These are phyloP conservation scores for Hippasteria phrygiana DNA, from an alignment of 53 echinoderm and acorn worm species.

Conservation along the genomic window DNA sequence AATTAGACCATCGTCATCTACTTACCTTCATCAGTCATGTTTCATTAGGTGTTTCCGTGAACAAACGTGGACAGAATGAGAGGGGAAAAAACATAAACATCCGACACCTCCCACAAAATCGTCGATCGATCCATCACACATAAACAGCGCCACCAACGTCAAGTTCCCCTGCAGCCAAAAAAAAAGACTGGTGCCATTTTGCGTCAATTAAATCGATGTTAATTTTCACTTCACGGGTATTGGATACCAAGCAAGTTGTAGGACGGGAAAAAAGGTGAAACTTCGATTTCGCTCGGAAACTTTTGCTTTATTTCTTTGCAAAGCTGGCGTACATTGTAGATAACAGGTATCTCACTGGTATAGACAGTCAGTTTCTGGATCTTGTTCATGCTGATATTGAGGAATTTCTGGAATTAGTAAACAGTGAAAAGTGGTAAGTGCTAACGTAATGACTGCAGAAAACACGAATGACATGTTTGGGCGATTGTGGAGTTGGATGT, in stretches of 20 bases:
- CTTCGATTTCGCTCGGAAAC: neutral
- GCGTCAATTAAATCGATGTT: neutral
- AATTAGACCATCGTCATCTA: neutral
- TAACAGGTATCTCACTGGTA: conserved; percentile 76
- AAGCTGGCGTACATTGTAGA: conserved; percentile 93
- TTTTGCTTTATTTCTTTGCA: neutral
- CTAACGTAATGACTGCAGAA: too few relatives aligned
- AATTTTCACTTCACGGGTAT: neutral
- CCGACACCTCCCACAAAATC: neutral
- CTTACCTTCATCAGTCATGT: conserved; percentile 45
- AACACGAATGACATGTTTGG: too few relatives aligned
- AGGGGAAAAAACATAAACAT: neutral
- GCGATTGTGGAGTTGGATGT: too few relatives aligned
- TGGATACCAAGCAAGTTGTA: neutral
- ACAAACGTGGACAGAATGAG: neutral
- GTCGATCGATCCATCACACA: neutral
- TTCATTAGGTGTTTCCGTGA: neutral
- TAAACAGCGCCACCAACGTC: conserved; percentile 40
- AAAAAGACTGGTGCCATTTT: neutral
- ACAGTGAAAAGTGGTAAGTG: conserved; percentile 28
- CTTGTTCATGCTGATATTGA: conserved; percentile 76
- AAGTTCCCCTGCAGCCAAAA: neutral
- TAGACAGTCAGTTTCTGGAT: conserved; percentile 78
- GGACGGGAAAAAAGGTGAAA: neutral
- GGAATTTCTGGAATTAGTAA: conserved; percentile 55